Evolutionary conservation across 2,113 vertebrate genomes (phyloP), one percentile per base, ranked within the genome.

Genomic region (Neogobius melanostomus): DNA sequence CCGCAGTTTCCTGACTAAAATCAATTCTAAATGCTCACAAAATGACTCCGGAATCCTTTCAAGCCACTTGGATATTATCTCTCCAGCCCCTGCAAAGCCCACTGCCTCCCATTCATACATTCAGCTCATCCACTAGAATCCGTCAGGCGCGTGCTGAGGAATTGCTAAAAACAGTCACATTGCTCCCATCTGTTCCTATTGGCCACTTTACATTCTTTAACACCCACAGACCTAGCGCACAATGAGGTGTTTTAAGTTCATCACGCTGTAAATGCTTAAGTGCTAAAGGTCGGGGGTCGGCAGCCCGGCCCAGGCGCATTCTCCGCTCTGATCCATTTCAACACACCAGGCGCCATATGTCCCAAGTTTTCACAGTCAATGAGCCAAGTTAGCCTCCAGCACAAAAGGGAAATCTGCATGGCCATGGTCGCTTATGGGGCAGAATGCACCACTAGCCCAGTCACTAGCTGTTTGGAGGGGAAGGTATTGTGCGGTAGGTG

Each of bases 191-290:
- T 88, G 78, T 68, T 70, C 70, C 76, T 6, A 46, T 59, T 68
- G 69, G 64, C 59, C 49, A 79, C 75, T 48, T 1, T 48, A 50
- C 77, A 77, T 73, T 81, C 75, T 79, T 76, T 67, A 82, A 72
- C 82, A 75, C 67, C 73, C 79, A 69, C 54, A 51, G 73, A 82
- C 66, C 77, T 68, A 71, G 73, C 43, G 21, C 72, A 90, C 82
- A 90, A 89, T 90, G 73, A 90, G 85, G 89, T 93, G 92, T 91
- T 93, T 51, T 93, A 91, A 93, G 86, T 91, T 92, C 74, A 92
- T 91, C 83, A 88, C 76, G 59, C 83, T 62, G n/a, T 77, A 85
- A 82, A 86, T 76, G 51, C 65, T 72, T 69, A 90, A 79, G 88
- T 87, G 90, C 86, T 86, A 90, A 90, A 90, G 84, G 88, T 68